Conservation (phyloP, 2,113 vertebrate species). For the Oriolus oriolus region DNA sequence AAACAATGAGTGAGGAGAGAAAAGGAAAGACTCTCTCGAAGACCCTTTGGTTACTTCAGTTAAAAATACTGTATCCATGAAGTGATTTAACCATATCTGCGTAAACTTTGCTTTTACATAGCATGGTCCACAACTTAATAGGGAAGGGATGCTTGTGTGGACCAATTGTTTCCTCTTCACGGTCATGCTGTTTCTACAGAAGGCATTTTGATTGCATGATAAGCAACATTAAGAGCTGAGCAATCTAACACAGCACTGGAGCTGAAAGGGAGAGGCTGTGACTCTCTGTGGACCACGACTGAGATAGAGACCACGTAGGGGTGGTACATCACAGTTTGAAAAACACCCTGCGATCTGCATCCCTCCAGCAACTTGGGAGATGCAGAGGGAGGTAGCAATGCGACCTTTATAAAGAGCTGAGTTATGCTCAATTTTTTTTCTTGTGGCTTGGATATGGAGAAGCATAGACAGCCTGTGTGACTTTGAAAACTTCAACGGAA, state of each 20-base stretch:
- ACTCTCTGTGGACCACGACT: neutral
- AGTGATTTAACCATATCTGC: neutral
- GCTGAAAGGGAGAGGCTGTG: neutral
- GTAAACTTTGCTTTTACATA: neutral
- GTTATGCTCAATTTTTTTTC: neutral
- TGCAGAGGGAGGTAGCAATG: neutral
- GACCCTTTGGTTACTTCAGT: neutral
- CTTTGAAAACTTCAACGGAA: constrained; percentile 20
- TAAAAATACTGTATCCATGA: neutral
- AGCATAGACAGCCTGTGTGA: neutral
- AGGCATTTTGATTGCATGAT: neutral
- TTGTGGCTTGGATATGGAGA: constrained; percentile 22
- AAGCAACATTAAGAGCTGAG: neutral
- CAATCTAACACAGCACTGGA: neutral
- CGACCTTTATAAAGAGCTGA: constrained; percentile 22
- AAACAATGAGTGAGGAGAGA: neutral
- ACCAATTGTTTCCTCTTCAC: neutral
- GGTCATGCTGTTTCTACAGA: neutral
- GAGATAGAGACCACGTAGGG: fast-evolving
- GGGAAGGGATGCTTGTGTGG: neutral
- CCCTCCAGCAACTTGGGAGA: neutral
- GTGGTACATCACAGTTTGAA: neutral
- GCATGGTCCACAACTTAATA: neutral
- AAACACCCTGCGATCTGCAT: neutral
- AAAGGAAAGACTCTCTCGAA: neutral